A percentile compares a stretch with the other conserved stretches of the same genome.
These are phyloP conservation scores for Eunapius fragilis DNA, from an alignment of 37 sponge, comb jelly and placozoan species.

Conservation along the genomic window DNA sequence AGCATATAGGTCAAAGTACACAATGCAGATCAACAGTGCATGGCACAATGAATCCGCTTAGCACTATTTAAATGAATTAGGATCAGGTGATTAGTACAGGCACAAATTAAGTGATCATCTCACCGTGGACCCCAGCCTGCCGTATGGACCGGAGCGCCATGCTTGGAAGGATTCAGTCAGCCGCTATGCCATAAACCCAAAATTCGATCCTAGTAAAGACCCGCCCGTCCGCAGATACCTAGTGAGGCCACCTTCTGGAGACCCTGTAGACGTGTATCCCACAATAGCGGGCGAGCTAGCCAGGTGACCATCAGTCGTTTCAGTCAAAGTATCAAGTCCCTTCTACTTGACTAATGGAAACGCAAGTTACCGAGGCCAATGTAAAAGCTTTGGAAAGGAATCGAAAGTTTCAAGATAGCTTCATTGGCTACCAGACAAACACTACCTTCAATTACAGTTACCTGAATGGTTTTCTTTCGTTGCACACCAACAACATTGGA, in stretches of 20 bases:
- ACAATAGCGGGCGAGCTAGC: background rate
- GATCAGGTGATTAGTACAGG: too few species aligned
- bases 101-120: too few species aligned
- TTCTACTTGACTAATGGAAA: background rate
- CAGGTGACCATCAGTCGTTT: too few species aligned
- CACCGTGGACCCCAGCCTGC: too few species aligned
- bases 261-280: background rate
- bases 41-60: too few species aligned
- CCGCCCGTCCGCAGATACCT: background rate
- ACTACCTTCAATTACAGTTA: background rate
- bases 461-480: background rate
- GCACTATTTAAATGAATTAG: too few species aligned
- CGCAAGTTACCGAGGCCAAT: background rate
- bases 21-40: too few species aligned
- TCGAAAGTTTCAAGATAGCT: background rate
- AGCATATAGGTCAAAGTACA: too few species aligned
- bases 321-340: background rate
- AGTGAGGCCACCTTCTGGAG: background rate
- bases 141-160: background rate
- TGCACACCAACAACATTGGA: conserved; percentile 13
- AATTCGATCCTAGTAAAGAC: too few species aligned
- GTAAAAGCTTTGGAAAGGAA: background rate
- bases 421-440: background rate
- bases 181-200: too few species aligned
- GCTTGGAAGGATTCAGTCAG: background rate